Conservation (phyloP, 2,113 vertebrate genomes). For the Aphelocoma coerulescens region DNA sequence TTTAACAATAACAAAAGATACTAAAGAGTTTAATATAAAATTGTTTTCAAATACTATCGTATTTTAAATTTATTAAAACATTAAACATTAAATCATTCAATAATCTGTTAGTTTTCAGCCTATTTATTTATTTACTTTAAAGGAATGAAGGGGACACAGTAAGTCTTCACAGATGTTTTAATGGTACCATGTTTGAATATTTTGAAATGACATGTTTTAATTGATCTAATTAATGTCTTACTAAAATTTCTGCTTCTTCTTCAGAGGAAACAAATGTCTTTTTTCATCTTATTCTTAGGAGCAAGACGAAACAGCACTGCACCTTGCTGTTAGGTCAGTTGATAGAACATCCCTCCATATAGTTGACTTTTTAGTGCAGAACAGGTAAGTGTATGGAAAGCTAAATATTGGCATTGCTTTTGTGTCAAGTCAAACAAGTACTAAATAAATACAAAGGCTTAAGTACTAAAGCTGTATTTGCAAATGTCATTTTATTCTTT, state of each 20-base stretch:
- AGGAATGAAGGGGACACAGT: not conserved
- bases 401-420: not conserved
- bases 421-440: not conserved
- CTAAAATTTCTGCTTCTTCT: not conserved
- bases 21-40: not conserved
- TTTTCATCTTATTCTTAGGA: conserved; percentile 75
- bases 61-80: not conserved
- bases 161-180: not conserved
- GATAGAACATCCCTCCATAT: conserved; percentile 96
- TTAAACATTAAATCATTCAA: not conserved
- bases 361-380: conserved; percentile 94
- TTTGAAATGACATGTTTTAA: not conserved
- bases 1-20: not conserved
- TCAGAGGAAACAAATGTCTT: not conserved
- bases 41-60: not conserved
- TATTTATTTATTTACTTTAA: not conserved
- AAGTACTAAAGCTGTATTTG: not conserved
- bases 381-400: conserved; percentile 76
- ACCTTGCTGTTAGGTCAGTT: conserved; percentile 90
- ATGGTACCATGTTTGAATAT: not conserved
- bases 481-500: not conserved
- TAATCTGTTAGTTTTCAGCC: not conserved
- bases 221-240: not conserved
- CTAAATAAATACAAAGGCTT: not conserved
- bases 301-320: conserved; percentile 90